phyloP scores from a whole-genome alignment of 2,113 vertebrate species.

The Notiomystis cincta region DNA sequence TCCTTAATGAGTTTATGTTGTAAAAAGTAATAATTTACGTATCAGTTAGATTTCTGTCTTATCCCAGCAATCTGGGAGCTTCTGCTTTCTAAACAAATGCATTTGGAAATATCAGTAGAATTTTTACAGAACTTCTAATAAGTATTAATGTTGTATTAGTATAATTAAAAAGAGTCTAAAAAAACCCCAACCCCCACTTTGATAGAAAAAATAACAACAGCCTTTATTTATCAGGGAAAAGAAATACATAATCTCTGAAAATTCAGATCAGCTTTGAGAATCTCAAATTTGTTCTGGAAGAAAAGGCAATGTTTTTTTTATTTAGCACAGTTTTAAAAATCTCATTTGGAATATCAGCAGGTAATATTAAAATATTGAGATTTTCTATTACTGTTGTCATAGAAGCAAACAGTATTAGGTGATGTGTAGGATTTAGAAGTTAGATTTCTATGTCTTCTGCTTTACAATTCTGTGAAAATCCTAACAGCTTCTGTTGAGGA shows the following conservation, averaged over 20 bases:
- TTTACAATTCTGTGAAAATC: neutral
- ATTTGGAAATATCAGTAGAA: neutral
- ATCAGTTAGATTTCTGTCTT: neutral
- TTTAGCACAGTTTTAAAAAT: neutral
- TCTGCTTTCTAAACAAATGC: neutral
- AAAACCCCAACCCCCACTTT: rapidly evolving
- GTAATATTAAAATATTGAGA: neutral
- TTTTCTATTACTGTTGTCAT: neutral
- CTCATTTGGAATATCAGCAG: neutral
- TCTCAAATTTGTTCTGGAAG: neutral
- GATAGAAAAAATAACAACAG: neutral
- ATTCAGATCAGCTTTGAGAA: neutral
- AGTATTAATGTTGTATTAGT: neutral
- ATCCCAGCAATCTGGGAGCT: neutral
- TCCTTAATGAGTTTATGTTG: neutral
- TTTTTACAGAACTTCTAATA: neutral
- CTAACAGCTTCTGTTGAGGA: neutral
- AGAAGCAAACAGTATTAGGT: neutral
- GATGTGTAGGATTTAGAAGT: neutral
- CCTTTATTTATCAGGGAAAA: neutral
- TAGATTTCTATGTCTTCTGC: neutral
- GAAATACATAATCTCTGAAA: neutral
- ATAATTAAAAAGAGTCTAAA: neutral
- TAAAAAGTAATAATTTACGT: neutral
- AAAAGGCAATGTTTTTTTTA: neutral